phyloP scores from a whole-genome alignment of 2,113 vertebrate genomes.

The Leuciscus idus region DNA sequence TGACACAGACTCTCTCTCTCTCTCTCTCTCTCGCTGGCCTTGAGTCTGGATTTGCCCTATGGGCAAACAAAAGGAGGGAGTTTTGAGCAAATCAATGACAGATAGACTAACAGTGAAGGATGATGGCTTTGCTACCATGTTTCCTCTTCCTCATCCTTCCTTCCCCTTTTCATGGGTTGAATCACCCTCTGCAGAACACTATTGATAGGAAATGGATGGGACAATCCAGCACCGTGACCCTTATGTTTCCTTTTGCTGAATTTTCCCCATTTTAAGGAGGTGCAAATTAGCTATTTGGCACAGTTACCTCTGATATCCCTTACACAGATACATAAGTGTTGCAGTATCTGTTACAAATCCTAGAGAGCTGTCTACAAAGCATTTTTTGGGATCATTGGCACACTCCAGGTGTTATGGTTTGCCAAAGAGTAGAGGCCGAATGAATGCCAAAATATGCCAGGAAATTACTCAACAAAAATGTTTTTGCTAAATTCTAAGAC shows the following conservation, averaged over 20 bases:
- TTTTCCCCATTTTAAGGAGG: conserved; percentile 5
- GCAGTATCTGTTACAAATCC: not conserved
- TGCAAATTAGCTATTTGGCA: not conserved
- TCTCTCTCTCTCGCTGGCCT: conserved; percentile 26
- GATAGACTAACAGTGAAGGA: conserved; percentile 30
- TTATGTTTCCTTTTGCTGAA: not conserved
- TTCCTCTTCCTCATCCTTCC: conserved; percentile 43
- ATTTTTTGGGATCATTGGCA: not conserved
- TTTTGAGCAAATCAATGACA: conserved; percentile 29
- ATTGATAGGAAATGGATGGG: conserved; percentile 31
- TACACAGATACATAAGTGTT: not conserved
- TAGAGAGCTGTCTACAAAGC: not conserved
- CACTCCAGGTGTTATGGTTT: not conserved
- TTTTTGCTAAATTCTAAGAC: no score
- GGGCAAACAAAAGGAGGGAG: conserved; percentile 27
- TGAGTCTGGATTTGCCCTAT: conserved; percentile 42
- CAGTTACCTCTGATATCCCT: not conserved
- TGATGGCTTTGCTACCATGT: conserved; percentile 18
- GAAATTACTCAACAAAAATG: not conserved
- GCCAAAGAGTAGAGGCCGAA: not conserved
- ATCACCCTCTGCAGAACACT: not conserved
- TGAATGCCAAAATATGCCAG: not conserved
- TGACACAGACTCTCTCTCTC: not conserved
- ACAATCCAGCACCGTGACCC: conserved; percentile 1
- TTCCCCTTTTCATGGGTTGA: not conserved